Conservation (phyloP, 2,888 invertebrate genomes). For the Hypercompe scribonia region DNA sequence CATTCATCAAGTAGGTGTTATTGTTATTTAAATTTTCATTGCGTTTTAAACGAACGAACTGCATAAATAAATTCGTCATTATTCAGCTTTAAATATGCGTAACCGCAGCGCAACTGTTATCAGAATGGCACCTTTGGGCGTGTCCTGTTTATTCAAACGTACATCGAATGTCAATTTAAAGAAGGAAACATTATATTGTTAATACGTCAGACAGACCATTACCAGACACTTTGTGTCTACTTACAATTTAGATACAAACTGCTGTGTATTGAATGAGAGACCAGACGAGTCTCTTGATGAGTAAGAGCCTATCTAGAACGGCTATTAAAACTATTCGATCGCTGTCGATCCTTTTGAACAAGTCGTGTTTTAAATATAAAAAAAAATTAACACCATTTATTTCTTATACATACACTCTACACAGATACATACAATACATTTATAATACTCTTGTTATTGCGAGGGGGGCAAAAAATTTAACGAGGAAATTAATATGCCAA, state of each 20-base stretch:
- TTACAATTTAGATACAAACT: not conserved
- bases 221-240: not conserved
- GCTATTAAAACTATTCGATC: too few relatives aligned
- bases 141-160: conserved; percentile 1
- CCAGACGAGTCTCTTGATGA: not conserved
- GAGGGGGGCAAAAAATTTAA: not conserved
- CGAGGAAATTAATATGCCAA: not conserved
- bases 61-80: not conserved
- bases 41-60: not conserved
- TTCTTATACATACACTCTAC: too few relatives aligned
- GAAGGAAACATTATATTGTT: not conserved
- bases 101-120: not conserved
- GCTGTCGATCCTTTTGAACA: too few relatives aligned
- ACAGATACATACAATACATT: too few relatives aligned
- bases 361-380: too few relatives aligned
- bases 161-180: not conserved
- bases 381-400: too few relatives aligned
- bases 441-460: too few relatives aligned
- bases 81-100: not conserved
- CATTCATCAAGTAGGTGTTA: not conserved
- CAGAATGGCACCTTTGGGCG: not conserved
- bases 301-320: not conserved
- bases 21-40: not conserved
- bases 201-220: not conserved
- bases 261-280: not conserved